phyloP scores from a whole-genome alignment of 2,113 vertebrate genomes.

The Halcyon senegalensis region DNA sequence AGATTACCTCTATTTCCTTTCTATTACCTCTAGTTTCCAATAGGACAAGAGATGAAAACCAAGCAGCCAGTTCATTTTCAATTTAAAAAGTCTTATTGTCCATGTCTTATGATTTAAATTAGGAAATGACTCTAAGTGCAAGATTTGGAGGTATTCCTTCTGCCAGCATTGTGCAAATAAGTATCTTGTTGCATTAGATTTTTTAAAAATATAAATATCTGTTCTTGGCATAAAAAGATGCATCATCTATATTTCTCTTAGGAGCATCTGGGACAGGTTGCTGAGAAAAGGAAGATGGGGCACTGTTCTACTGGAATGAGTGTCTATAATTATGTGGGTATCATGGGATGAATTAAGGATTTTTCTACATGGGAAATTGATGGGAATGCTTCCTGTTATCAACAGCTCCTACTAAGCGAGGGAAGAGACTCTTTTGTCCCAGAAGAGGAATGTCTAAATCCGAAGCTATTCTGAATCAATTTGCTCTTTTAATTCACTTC shows the following conservation, averaged over 20 bases:
- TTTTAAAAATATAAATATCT: background rate
- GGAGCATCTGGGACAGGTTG: background rate
- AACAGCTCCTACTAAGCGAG: background rate
- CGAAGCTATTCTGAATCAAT: background rate
- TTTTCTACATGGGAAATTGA: background rate
- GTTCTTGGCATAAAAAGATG: background rate
- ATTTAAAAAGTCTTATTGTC: background rate
- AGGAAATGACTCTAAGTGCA: background rate
- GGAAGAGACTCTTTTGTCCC: background rate
- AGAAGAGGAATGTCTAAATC: background rate
- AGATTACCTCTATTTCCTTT: background rate
- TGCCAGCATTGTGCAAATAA: background rate
- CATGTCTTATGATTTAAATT: background rate
- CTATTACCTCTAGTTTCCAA: background rate
- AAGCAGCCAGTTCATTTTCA: background rate
- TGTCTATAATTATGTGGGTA: background rate
- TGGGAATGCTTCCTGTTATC: background rate
- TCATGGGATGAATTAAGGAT: background rate
- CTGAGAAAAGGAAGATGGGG: background rate
- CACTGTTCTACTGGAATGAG: background rate
- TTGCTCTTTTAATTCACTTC: background rate
- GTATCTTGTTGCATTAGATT: background rate
- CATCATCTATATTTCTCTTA: background rate
- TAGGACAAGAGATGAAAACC: background rate
- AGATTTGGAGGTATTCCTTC: background rate